Evolutionary conservation across 2,113 vertebrate species (phyloP).

Genomic region (Stegostoma tigrinum): DNA sequence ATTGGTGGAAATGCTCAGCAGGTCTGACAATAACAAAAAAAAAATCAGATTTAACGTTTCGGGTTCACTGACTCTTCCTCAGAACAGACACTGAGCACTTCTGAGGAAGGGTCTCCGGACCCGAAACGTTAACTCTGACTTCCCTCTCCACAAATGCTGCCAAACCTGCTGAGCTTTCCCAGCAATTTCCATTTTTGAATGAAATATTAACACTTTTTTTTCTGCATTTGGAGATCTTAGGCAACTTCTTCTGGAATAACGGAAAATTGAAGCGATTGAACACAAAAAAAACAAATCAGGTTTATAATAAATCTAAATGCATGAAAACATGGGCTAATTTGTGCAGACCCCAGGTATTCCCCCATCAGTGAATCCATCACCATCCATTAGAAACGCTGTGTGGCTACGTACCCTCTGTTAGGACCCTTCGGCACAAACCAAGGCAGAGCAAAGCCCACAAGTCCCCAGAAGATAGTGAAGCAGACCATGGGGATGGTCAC

Average conservation of each 20-base stretch:
- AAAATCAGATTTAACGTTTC: too few species aligned
- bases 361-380: not conserved
- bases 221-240: not conserved
- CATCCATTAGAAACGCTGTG: not conserved
- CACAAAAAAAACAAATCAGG: not conserved
- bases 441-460: slow-evolving; percentile 85
- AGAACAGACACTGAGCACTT: too few species aligned
- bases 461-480: slow-evolving; percentile 88
- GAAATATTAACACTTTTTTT: not conserved
- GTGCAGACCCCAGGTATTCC: not conserved
- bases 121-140: too few species aligned
- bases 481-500: slow-evolving; percentile 85
- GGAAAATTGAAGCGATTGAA: too few species aligned
- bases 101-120: too few species aligned
- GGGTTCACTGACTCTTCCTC: too few species aligned
- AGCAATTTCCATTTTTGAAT: too few species aligned
- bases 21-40: too few species aligned
- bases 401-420: slow-evolving; percentile 60
- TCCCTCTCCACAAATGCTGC: too few species aligned
- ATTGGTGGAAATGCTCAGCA: too few species aligned
- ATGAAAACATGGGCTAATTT: not conserved
- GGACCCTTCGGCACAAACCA: slow-evolving; percentile 95
- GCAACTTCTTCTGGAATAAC: not conserved
- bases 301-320: not conserved
- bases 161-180: too few species aligned